Base-by-base conservation (phyloP, 2,888 invertebrate genomes). In the Lithophane semibrunnea region DNA sequence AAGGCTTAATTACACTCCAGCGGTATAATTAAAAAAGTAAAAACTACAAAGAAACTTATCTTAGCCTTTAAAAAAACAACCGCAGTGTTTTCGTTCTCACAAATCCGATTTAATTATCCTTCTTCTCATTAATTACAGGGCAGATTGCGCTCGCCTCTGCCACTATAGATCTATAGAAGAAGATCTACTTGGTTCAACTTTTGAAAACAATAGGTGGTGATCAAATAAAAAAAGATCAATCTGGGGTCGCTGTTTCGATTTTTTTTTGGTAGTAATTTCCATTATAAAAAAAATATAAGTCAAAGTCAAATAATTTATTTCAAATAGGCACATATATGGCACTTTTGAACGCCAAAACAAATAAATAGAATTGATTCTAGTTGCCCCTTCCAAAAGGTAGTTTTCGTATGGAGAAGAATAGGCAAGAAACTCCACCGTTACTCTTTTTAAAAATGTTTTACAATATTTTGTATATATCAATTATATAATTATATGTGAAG, bases 41-140 rank as follows among this genome's bases (percentile, higher is more conserved):
- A 77, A 83, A 85, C 79, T 87, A 87, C 47, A 68, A 82, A 80
- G 77, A 87, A 85, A 83, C 77, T 76, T 74, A 76, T 79, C 74
- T 79, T 76, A 65, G 68, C 37, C 74, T 78, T 83, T 12, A 12
- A 63, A 73, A 85, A 87, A 82, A 69, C 67, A 77, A 79, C 83
- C 76, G 67, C 88, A 75, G 67, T 84, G 86, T 90, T 91, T 89
- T 88, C 79, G 84, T 74, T 88, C 85, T 89, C 84, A 83, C 88
- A 92, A 93, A 92, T 91, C 91, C 90, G 88, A 90, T 92, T 93
- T 93, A 93, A 94, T 94, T 93, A 93, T 92, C 89, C 89, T 83
- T 77, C 85, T 87, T 84, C 92, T 92, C 93, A 93, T 94, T 94
- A 94, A 94, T 94, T 93, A 93, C 91, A 86, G 90, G 83, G 87